Evolutionary conservation across 2,797 vertebrate genomes (phyloP).

Genomic region (Syngnathus rostellatus): DNA sequence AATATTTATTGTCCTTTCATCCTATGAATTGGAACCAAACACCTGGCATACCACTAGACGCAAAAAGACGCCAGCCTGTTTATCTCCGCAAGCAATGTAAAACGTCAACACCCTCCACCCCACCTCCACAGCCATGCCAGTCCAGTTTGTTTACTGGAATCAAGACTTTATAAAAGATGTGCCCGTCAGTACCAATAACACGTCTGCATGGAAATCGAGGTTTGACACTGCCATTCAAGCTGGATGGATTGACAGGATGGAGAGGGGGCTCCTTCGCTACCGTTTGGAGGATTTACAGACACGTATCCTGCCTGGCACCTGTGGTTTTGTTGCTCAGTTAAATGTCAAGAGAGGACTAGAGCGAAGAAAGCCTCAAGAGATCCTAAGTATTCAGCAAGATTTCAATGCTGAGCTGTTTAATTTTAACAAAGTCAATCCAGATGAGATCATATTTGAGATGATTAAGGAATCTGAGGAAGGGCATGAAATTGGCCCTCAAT

Average conservation of each 20-base stretch:
- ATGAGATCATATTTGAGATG: slow-evolving; percentile 79
- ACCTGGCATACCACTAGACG: not conserved
- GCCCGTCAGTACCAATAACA: not conserved
- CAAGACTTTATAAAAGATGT: slow-evolving; percentile 64
- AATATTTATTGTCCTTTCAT: not conserved
- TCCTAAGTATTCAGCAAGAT: slow-evolving; percentile 74
- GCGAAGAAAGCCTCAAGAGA: slow-evolving; percentile 77
- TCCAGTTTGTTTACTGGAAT: slow-evolving; percentile 65
- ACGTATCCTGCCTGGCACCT: slow-evolving; percentile 67
- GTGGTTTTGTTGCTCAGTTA: slow-evolving; percentile 77
- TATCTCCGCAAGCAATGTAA: not conserved
- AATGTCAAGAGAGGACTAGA: slow-evolving; percentile 75
- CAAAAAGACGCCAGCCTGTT: not conserved
- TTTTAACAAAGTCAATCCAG: slow-evolving; percentile 74
- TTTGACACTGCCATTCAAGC: slow-evolving; percentile 71
- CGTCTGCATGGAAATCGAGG: not conserved
- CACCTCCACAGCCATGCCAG: slow-evolving; percentile 36
- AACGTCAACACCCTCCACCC: not conserved
- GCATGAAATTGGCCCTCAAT: slow-evolving; percentile 1
- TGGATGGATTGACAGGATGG: slow-evolving; percentile 76
- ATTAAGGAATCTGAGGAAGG: slow-evolving; percentile 13
- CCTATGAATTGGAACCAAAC: no score
- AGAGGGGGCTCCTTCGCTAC: slow-evolving; percentile 80
- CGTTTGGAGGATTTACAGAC: slow-evolving; percentile 70
- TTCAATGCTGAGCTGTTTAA: slow-evolving; percentile 78